Evolutionary conservation across 2,797 vertebrate species (phyloP).

Genomic region (Clarias fuscus): DNA sequence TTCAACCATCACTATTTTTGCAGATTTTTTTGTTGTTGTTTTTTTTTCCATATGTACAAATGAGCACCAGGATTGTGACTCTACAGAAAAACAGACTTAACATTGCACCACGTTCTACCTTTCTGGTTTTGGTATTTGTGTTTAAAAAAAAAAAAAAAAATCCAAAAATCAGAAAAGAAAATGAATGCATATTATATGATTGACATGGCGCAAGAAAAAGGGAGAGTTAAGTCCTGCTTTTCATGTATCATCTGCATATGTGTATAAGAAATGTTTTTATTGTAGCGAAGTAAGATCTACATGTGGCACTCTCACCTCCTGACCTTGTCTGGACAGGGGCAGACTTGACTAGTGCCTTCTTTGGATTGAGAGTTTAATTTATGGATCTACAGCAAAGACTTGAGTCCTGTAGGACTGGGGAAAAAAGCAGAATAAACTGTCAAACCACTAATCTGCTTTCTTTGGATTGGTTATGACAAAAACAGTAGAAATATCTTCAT

Average conservation of each 20-base stretch:
- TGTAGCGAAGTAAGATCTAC: conserved; percentile 47
- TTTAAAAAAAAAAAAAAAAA: conserved; percentile 32
- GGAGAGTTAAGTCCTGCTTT: conserved; percentile 21
- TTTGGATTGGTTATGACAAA: conserved; percentile 34
- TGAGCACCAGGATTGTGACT: conserved; percentile 38
- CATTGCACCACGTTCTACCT: conserved; percentile 38
- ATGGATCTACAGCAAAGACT: conserved; percentile 14
- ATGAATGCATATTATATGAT: background rate
- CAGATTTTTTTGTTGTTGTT: conserved; percentile 50
- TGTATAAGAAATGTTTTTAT: conserved; percentile 54
- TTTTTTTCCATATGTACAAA: conserved; percentile 46
- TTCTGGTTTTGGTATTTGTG: conserved; percentile 45
- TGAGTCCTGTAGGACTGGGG: conserved; percentile 13
- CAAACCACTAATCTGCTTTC: conserved; percentile 46
- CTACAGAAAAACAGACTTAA: conserved; percentile 43
- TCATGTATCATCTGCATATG: conserved; percentile 45
- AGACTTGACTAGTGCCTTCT: conserved; percentile 48
- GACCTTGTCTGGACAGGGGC: conserved; percentile 36
- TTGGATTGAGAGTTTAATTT: conserved; percentile 33
- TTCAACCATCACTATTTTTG: conserved; percentile 14
- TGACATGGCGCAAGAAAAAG: background rate
- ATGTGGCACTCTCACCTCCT: conserved; percentile 33
- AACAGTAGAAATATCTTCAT: conserved; percentile 15
- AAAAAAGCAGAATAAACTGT: conserved; percentile 43
- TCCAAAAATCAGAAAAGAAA: conserved; percentile 44